Evolutionary conservation across 2,113 vertebrate species (phyloP), one percentile per base, ranked within the genome.

Genomic region (Pachyramphus minor): DNA sequence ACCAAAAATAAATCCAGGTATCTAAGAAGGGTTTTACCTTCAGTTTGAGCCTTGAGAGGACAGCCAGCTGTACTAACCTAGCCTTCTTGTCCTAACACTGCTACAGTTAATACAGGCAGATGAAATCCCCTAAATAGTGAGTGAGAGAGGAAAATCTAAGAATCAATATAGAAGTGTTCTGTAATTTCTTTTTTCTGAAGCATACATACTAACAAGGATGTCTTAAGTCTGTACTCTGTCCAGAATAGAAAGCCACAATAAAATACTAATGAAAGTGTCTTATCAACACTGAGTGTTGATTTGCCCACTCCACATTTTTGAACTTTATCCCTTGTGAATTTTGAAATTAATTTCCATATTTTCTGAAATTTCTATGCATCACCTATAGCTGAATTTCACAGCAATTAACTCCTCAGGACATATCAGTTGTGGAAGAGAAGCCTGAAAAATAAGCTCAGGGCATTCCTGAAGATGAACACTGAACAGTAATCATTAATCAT

Each of bases 151-250:
- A 89, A 89, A 94, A 76, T 1, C 1, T 23, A 71, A 85, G 58
- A 66, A 63, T 45, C 8, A 13, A 88, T 94, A 55, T 67, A 91
- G 53, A 77, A 89, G 9, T 22, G 1, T 77, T 91, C 58, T 47
- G 24, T 81, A 87, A 42, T 88, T 93, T 73, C 59, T 91, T 39
- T 67, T 89, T 94, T 93, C 63, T 71, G 75, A 95, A 85, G 72
- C 55, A 31, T 55, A 42, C 28, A 25, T 31, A 25, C 27, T 89
- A 66, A 90, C 42, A 59, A 58, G 58, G 50, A 69, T 3, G 4
- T 73, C 37, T 60, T 15, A 78, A 69, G 21, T 53, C 74, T 84
- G 15, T 28, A 37, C 67, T 91, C 69, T 25, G 11, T 83, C 71
- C 84, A 66, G 66, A 92, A 85, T 18, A 23, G 62, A 76, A 93